Conservation (phyloP, 2,797 vertebrate genomes). For the Crypturellus tataupa region DNA sequence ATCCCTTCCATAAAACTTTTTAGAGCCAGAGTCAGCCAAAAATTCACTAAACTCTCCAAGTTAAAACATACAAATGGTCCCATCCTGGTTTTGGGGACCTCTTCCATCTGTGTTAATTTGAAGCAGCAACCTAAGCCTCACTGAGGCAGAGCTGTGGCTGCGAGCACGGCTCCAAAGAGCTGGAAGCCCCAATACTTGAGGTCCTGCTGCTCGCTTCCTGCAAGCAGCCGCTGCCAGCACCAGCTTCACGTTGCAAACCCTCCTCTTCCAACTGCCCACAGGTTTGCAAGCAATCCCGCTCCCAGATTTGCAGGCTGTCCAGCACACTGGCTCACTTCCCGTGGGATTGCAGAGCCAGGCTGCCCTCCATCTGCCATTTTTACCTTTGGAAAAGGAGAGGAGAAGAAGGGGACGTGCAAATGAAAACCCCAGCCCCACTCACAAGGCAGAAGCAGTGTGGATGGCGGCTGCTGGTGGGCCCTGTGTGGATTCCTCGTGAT, state of each 20-base stretch:
- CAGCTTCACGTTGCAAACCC: neutral
- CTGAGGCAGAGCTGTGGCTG: neutral
- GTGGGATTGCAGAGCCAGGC: neutral
- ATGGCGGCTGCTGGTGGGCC: neutral
- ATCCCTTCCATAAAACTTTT: neutral
- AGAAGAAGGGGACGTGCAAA: neutral
- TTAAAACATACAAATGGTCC: neutral
- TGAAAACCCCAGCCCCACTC: fast-evolving
- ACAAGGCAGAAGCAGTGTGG: neutral
- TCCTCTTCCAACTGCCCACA: neutral
- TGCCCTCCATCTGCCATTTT: neutral
- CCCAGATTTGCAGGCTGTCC: neutral
- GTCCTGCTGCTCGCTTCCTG: neutral
- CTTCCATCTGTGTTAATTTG: neutral
- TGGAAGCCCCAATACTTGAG: neutral
- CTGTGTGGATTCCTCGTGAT: neutral
- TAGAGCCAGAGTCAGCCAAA: neutral
- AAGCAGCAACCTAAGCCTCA: neutral
- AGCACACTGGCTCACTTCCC: neutral
- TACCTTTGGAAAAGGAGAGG: neutral
- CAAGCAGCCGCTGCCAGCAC: neutral
- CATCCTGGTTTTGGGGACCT: neutral
- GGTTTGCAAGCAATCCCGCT: neutral
- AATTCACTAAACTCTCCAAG: neutral
- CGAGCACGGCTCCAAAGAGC: neutral